Evolutionary conservation across 37 sponge, comb jelly and placozoan species (phyloP), one percentile per base, ranked within the genome.

Genomic region (Chondrilla cf. caribensis): DNA sequence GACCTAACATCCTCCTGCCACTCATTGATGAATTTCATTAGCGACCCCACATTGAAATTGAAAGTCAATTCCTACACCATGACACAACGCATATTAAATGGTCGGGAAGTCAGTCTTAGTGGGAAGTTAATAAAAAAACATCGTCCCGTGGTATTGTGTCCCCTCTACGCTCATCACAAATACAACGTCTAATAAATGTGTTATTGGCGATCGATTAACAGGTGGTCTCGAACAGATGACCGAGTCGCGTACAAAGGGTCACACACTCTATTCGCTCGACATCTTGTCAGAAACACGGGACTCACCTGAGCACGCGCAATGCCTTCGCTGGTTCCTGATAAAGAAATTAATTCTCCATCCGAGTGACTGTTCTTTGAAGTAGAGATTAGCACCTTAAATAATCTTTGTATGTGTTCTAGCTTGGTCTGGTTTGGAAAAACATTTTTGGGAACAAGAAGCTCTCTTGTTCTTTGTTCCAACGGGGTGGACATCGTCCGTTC

Each of bases 301-400:
- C 73, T 37, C 22, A 73, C 86, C 86, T 80, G 58, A 9, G 78
- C 79, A 57, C 81, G 62, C 18, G 43, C 71, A 24, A 83, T 38
- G 84, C 33, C 26, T 40, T 78, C 41, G 24, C 18, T 9, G 58
- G 2, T 25, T 42, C 86, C 90, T 2, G 35, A 25, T 0, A 85
- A 28, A 21, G 78, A 73, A 15, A 89, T 47, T 82, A 85, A 85
- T 77, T 77, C 82, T 0, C 75, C 72, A 39, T 62, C 80, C 22
- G 28, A n/a, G 11, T 83, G 24, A 3, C 62, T 32, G 15, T 14
- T 36, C 6, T 19, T 7, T 24, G 82, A 29, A 0, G 76, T 8
- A 3, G 28, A 17, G 6, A 85, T 70, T 6, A 26, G 70, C 36
- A 89, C 90, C 21, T 15, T 64, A 51, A 85, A 89, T 29, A 89